Conservation (phyloP, 2,888 invertebrate genomes). For the Ectemnius lituratus region DNA sequence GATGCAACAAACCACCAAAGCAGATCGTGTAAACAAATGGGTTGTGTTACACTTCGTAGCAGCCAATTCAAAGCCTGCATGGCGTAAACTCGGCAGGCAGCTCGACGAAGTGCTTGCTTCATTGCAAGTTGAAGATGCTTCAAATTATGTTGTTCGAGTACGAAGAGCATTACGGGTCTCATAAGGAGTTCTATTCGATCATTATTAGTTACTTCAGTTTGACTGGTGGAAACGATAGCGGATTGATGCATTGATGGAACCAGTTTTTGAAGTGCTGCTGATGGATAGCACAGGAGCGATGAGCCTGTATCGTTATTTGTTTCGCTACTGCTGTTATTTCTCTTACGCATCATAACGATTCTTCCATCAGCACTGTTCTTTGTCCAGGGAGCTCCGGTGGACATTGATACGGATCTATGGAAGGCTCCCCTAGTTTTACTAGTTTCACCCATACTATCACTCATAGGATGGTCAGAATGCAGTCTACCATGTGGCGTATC, state of each 20-base stretch:
- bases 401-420: conserved; percentile 93
- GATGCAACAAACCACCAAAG: conserved; percentile 98
- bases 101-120: conserved; percentile 90
- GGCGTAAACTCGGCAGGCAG: conserved; percentile 90
- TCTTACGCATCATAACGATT: conserved; percentile 82
- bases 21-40: conserved; percentile 94
- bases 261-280: conserved; percentile 89
- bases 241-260: conserved; percentile 83
- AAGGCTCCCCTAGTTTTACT: conserved; percentile 82
- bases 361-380: conserved; percentile 81
- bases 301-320: conserved; percentile 83
- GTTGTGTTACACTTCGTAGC: conserved; percentile 92
- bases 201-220: conserved; percentile 77
- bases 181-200: conserved; percentile 83
- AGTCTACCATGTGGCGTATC: conserved; percentile 76
- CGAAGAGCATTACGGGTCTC: conserved; percentile 92
- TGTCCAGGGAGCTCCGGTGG: conserved; percentile 83
- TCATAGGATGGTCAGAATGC: conserved; percentile 80
- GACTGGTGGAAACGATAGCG: conserved; percentile 78
- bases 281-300: conserved; percentile 92
- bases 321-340: conserved; percentile 87
- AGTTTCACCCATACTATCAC: conserved; percentile 80
- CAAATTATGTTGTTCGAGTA: conserved; percentile 91
- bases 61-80: conserved; percentile 98
- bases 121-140: conserved; percentile 90